phyloP scores from a whole-genome alignment of 2,888 invertebrate genomes.

The Esperia sulphurella region DNA sequence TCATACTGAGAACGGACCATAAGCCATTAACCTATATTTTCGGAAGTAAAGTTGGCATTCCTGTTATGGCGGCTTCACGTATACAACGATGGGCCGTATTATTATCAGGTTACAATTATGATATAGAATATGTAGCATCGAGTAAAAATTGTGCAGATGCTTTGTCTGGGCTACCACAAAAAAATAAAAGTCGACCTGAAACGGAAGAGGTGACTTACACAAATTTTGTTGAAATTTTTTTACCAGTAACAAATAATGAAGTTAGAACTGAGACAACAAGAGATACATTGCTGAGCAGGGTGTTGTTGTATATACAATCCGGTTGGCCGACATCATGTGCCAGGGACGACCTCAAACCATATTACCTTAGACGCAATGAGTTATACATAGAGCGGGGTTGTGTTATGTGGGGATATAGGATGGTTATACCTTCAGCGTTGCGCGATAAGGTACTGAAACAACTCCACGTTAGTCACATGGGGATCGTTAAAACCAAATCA shows the following conservation, averaged over 20 bases:
- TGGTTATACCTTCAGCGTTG: slow-evolving; percentile 12
- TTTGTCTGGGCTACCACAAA: slow-evolving; percentile 5
- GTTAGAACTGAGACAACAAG: not conserved
- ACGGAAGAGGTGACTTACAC: slow-evolving; percentile 1
- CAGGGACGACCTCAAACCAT: not conserved
- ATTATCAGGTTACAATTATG: slow-evolving; percentile 6
- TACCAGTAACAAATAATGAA: not conserved
- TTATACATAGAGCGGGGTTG: slow-evolving; percentile 12
- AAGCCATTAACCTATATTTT: slow-evolving; percentile 16
- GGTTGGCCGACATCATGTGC: not conserved
- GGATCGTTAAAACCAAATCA: slow-evolving; percentile 21
- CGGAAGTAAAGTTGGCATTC: slow-evolving; percentile 14
- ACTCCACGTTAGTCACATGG: slow-evolving; percentile 16
- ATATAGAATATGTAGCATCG: not conserved
- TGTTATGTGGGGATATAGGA: slow-evolving; percentile 16
- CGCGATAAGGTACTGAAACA: slow-evolving; percentile 10
- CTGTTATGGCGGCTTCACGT: slow-evolving; percentile 15
- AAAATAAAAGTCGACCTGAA: not conserved
- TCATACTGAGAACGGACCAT: slow-evolving; percentile 12
- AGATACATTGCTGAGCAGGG: not conserved
- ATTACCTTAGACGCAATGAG: slow-evolving; percentile 7
- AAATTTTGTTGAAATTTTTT: slow-evolving; percentile 8
- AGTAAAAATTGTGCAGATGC: slow-evolving; percentile 4
- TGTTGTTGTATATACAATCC: not conserved
- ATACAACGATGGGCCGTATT: slow-evolving; percentile 10